Percentiles rank a stretch among this genome's conserved stretches.
Evolutionary conservation across 2,797 vertebrate species (phyloP).

Genomic region (Scomberomorus guttatus): DNA sequence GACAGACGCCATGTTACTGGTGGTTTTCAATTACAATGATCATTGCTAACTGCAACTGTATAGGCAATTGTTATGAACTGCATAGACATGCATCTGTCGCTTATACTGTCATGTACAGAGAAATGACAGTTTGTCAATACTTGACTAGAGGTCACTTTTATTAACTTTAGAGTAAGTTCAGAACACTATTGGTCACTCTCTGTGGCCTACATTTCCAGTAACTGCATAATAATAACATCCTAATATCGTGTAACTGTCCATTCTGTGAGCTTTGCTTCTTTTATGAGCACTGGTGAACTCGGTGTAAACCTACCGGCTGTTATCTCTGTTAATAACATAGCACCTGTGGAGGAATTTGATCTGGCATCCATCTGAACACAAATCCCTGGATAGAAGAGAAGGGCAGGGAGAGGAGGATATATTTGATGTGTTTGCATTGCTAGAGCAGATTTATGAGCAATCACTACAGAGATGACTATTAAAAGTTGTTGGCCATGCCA

Average conservation of each 20-base stretch:
- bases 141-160: slow-evolving; percentile 23
- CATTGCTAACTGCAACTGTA: slow-evolving; percentile 9
- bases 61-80: slow-evolving; percentile 23
- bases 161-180: slow-evolving; percentile 27
- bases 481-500: slow-evolving; percentile 63
- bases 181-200: slow-evolving; percentile 15
- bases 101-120: neutral
- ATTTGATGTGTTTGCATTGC: slow-evolving; percentile 51
- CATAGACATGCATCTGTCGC: neutral
- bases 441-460: slow-evolving; percentile 63
- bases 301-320: slow-evolving; percentile 54
- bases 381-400: slow-evolving; percentile 48
- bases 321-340: slow-evolving; percentile 59
- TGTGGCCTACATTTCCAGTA: slow-evolving; percentile 20
- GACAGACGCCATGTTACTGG: slow-evolving; percentile 54
- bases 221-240: slow-evolving; percentile 39
- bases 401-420: slow-evolving; percentile 43
- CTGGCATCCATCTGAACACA: slow-evolving; percentile 59
- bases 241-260: slow-evolving; percentile 35
- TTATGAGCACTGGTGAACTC: slow-evolving; percentile 51
- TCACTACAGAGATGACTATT: slow-evolving; percentile 52
- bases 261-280: slow-evolving; percentile 45
- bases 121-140: slow-evolving; percentile 15
- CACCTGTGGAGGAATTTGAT: slow-evolving; percentile 71
- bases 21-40: slow-evolving; percentile 62